phyloP scores from a whole-genome alignment of 2,888 invertebrate genomes.

The Torymus auratus region DNA sequence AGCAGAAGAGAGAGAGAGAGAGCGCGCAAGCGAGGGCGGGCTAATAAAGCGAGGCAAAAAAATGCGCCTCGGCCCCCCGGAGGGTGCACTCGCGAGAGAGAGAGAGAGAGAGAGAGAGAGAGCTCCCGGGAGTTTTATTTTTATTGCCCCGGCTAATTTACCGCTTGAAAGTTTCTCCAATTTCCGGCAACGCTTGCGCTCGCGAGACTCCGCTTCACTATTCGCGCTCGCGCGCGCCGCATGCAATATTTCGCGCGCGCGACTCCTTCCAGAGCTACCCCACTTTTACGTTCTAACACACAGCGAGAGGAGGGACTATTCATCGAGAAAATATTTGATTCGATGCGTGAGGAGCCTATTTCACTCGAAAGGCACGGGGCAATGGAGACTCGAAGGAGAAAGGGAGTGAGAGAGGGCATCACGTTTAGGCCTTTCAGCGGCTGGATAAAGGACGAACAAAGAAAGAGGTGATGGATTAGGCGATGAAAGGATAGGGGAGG shows the following conservation, averaged over 20 bases:
- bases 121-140: slow-evolving; percentile 46
- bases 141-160: slow-evolving; percentile 57
- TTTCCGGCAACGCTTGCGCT: slow-evolving; percentile 33
- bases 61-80: slow-evolving; percentile 2
- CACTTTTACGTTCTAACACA: background rate
- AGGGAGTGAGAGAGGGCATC: too few relatives aligned
- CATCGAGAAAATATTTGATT: slow-evolving; percentile 45
- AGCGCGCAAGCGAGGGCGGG: background rate
- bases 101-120: background rate
- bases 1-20: background rate
- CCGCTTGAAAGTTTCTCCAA: slow-evolving; percentile 57
- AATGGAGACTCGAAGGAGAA: too few relatives aligned
- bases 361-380: too few relatives aligned
- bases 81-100: background rate
- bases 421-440: too few relatives aligned
- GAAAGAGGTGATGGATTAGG: too few relatives aligned
- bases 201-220: slow-evolving; percentile 9
- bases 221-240: slow-evolving; percentile 14
- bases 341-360: background rate
- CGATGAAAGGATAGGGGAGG: too few relatives aligned
- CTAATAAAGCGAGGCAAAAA: slow-evolving; percentile 50
- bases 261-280: too few relatives aligned
- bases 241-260: slow-evolving; percentile 50
- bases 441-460: too few relatives aligned
- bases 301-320: background rate